Evolutionary conservation across 30 jellyfish, hydroid and myxozoan genomes (phyloP).

Genomic region (Rhopilema esculentum): DNA sequence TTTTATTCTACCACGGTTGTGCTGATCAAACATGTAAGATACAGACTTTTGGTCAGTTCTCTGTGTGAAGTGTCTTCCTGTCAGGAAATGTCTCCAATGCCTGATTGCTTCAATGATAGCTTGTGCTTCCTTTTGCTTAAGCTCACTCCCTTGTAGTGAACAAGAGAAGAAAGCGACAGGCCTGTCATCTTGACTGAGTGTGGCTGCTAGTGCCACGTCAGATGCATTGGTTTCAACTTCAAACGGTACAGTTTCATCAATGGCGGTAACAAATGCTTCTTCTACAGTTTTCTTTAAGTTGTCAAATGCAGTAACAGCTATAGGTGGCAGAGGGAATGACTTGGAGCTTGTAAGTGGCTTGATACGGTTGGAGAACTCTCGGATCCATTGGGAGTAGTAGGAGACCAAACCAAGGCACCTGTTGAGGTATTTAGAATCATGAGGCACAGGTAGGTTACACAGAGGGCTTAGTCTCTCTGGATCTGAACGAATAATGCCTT

Average conservation of each 20-base stretch:
- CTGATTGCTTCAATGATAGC: conserved; percentile 74
- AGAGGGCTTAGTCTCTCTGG: conserved; percentile 73
- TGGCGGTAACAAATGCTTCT: conserved; percentile 31
- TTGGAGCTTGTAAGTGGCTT: conserved; percentile 22
- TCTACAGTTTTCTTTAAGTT: background rate
- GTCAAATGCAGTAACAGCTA: conserved; percentile 20
- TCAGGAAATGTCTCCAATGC: conserved; percentile 73
- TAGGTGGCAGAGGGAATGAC: conserved; percentile 42
- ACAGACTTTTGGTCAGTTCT: conserved; percentile 82
- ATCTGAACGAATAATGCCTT: conserved; percentile 70
- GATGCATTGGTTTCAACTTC: conserved; percentile 90
- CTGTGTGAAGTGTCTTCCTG: conserved; percentile 72
- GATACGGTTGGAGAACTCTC: conserved; percentile 54
- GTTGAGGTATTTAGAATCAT: conserved; percentile 25
- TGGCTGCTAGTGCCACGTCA: conserved; percentile 84
- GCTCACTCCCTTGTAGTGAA: conserved; percentile 55
- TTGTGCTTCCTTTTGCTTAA: conserved; percentile 65
- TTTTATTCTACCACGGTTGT: conserved; percentile 54
- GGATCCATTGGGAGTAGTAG: conserved; percentile 73
- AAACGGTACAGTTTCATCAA: conserved; percentile 71
- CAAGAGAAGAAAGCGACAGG: conserved; percentile 83
- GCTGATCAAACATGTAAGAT: conserved; percentile 63
- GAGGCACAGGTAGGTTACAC: conserved; percentile 56
- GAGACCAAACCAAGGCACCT: conserved; percentile 56
- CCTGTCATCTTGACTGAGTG: conserved; percentile 77